Conservation (phyloP, 2,888 invertebrate species). For the Candidula unifasciata region DNA sequence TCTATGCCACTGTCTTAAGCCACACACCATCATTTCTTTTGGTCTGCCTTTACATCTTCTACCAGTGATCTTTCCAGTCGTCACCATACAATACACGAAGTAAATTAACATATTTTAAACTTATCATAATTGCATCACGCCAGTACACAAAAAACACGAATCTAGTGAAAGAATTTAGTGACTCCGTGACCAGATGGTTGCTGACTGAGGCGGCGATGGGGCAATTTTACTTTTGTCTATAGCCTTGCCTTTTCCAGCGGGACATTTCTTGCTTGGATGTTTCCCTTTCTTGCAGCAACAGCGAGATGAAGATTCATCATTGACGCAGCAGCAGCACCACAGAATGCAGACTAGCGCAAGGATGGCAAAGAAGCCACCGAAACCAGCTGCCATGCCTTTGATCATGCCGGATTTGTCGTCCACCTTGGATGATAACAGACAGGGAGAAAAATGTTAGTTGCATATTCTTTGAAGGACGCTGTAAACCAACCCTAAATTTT, state of each 20-base stretch:
- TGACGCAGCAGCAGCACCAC: slow-evolving; percentile 63
- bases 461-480: too few species aligned
- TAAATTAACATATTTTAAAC: neutral
- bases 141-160: neutral
- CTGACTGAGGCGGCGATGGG: slow-evolving; percentile 51
- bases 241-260: neutral
- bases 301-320: slow-evolving; percentile 46
- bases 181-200: slow-evolving; percentile 42
- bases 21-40: too few species aligned
- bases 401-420: slow-evolving; percentile 56
- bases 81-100: too few species aligned
- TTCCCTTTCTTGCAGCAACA: slow-evolving; percentile 31
- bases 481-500: too few species aligned
- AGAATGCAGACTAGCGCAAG: slow-evolving; percentile 57
- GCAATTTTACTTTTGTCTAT: slow-evolving; percentile 37
- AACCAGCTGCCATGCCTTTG: slow-evolving; percentile 61
- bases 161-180: neutral
- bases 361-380: slow-evolving; percentile 60
- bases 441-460: too few species aligned
- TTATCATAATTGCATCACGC: neutral
- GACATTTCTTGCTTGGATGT: neutral
- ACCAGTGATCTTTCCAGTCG: too few species aligned
- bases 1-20: too few species aligned
- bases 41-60: too few species aligned
- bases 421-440: slow-evolving; percentile 20